Percentiles rank a stretch among this genome's conserved stretches.
Conservation (phyloP, 2,797 vertebrate species). For the Sciaenops ocellatus region DNA sequence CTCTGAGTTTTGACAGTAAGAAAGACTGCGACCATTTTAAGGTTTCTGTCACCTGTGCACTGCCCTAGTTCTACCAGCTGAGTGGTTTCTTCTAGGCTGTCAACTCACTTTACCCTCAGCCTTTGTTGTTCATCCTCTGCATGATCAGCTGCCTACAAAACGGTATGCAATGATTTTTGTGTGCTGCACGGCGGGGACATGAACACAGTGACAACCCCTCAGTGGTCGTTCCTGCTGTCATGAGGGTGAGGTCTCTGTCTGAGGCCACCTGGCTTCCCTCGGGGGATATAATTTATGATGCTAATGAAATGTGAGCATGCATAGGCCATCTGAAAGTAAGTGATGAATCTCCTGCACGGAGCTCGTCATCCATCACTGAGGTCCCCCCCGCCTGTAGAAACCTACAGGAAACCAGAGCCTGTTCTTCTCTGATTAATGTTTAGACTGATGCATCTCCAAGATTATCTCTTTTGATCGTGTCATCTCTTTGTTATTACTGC, state of each 20-base stretch:
- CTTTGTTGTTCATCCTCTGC: constrained; percentile 33
- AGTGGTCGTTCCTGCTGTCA: constrained; percentile 49
- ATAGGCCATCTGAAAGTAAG: constrained; percentile 64
- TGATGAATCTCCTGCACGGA: constrained; percentile 76
- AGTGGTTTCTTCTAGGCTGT: constrained; percentile 42
- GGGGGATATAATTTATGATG: constrained; percentile 77
- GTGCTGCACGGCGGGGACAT: constrained; percentile 44
- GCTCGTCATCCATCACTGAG: constrained; percentile 77
- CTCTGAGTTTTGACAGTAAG: constrained; percentile 9
- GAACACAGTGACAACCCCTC: constrained; percentile 54
- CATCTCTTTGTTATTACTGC: constrained; percentile 76
- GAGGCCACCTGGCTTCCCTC: constrained; percentile 69
- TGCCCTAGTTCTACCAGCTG: constrained; percentile 40
- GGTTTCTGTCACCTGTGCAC: constrained; percentile 6
- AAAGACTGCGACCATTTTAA: background rate
- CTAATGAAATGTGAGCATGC: constrained; percentile 79
- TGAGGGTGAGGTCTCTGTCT: constrained; percentile 65
- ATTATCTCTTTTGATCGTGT: constrained; percentile 79
- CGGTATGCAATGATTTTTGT: constrained; percentile 33
- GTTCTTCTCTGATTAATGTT: constrained; percentile 76
- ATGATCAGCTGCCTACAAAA: constrained; percentile 33
- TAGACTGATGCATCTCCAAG: constrained; percentile 66
- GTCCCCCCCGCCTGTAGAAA: constrained; percentile 27
- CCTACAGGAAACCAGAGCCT: constrained; percentile 65
- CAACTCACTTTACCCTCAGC: constrained; percentile 45